Base-by-base conservation (phyloP, 2,888 invertebrate genomes). In the Dryomyza anilis region DNA sequence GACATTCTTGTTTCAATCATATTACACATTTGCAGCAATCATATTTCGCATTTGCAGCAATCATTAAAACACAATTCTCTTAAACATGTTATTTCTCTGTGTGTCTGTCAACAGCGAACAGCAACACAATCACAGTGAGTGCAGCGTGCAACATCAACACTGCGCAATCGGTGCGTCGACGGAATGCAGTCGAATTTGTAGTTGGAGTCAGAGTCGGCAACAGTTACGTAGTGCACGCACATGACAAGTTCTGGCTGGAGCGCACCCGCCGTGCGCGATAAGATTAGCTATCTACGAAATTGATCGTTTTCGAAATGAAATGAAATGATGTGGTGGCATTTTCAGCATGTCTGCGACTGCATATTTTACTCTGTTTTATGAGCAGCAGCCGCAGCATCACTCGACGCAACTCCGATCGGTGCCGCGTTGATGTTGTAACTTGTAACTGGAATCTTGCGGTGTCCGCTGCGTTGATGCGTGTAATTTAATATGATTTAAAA, bases 301-400 rank as follows among this genome's bases (percentile, higher is more conserved):
- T 74, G 78, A 79, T 80, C 80, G 79, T 80, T 80, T 79, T 77
- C 72, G 73, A 79, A 79, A 77, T 73, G 79, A 74, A 75, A 76
- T 79, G 76, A 76, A 78, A 19, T 45, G 58, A 46, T 45, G 58
- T 80, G 78, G 80, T 80, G 80, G 80, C 79, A 79, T 76, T 75
- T 76, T 76, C 74, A 74, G 74, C 76, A 77, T 80, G 78, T 76
- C 79, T 74, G 78, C 78, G 72, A 77, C 76, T 79, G 71, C 74
- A 79, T 79, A 80, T 74, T 77, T 79, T 78, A 75, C 75, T 67
- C 65, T 57, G 53, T 66, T 69, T 70, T 68, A 66, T 67, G 65
- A 56, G 58, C 62, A 30, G n/a, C 53, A 36, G n/a, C 14, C 16
- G 59, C 30, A 29, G 29, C 19, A 21, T 45, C 21, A 12, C 36